Conservation (phyloP, 2,113 vertebrate species). For the Porphyrio hochstetteri region DNA sequence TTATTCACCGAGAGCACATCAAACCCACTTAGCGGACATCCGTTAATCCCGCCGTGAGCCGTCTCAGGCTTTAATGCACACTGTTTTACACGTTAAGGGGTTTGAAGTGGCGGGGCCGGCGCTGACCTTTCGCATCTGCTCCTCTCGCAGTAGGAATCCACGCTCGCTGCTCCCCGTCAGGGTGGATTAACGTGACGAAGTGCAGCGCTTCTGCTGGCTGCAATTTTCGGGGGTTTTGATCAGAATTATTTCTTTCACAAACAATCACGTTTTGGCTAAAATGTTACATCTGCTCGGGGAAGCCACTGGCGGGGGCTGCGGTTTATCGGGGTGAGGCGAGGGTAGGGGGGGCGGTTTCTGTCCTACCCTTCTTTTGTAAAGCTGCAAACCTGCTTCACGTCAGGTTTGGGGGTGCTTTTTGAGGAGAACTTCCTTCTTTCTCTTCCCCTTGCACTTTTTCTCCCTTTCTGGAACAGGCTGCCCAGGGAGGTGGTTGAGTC, state of each 20-base stretch:
- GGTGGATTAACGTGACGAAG: conserved; percentile 86
- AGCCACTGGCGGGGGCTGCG: conserved; percentile 83
- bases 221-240: conserved; percentile 90
- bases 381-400: conserved; percentile 57
- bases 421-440: neutral
- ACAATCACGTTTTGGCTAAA: conserved; percentile 96
- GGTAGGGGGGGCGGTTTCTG: conserved; percentile 34
- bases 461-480: too few species aligned
- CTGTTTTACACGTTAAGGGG: conserved; percentile 89
- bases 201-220: conserved; percentile 88
- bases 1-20: conserved; percentile 77
- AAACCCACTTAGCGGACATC: conserved; percentile 87
- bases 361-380: conserved; percentile 76
- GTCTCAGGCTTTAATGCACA: conserved; percentile 83
- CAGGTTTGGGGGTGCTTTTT: neutral
- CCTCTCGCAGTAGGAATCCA: conserved; percentile 84
- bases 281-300: conserved; percentile 91
- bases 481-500: too few species aligned
- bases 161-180: conserved; percentile 89
- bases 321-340: conserved; percentile 72
- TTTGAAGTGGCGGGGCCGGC: conserved; percentile 84
- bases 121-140: conserved; percentile 86
- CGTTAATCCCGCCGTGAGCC: conserved; percentile 86
- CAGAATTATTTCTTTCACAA: conserved; percentile 98
- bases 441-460: neutral